Conservation (phyloP, 2,888 invertebrate genomes). For the Agrochola circellaris region DNA sequence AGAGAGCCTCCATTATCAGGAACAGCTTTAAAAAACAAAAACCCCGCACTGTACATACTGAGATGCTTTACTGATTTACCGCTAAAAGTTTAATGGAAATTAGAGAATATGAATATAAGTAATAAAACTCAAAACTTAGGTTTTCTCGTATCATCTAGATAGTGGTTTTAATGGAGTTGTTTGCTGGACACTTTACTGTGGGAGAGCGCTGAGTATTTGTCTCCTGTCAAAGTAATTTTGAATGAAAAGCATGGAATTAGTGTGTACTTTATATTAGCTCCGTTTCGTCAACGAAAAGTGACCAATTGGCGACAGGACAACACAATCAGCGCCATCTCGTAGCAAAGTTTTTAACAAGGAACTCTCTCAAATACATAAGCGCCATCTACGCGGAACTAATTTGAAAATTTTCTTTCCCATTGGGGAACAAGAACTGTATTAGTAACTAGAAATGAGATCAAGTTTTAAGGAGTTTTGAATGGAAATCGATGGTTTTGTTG, state of each 20-base stretch:
- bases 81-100: background rate
- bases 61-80: slow-evolving; percentile 6
- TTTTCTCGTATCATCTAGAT: background rate
- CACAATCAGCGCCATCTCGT: background rate
- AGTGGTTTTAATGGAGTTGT: background rate
- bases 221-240: background rate
- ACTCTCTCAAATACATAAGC: background rate
- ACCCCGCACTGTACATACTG: background rate
- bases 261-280: background rate
- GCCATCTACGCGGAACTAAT: background rate
- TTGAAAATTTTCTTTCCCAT: background rate
- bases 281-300: background rate
- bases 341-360: background rate
- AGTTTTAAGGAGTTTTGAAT: background rate
- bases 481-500: background rate
- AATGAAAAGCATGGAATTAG: background rate
- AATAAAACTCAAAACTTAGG: slow-evolving; percentile 3
- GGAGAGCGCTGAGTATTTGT: background rate
- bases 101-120: background rate
- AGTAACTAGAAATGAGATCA: background rate
- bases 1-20: slow-evolving; percentile 70
- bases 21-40: slow-evolving; percentile 72
- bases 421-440: background rate
- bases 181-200: background rate
- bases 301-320: background rate